phyloP scores from a whole-genome alignment of 2,113 vertebrate species.

The Dipodomys merriami region DNA sequence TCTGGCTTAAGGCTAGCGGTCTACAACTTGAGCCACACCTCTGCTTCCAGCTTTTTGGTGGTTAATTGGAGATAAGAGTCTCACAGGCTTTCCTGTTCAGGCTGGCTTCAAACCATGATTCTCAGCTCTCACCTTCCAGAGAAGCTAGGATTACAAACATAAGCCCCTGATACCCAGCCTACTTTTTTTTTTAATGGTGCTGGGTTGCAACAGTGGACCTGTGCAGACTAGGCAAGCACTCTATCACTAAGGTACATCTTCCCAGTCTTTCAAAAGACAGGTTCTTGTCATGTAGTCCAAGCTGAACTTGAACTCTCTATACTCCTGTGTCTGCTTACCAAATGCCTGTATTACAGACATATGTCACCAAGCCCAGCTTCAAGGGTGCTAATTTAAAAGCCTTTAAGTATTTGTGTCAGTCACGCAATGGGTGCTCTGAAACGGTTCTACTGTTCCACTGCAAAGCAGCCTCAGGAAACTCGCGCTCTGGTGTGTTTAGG shows the following conservation, averaged over 20 bases:
- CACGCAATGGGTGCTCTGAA: background rate
- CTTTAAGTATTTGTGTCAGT: accelerated
- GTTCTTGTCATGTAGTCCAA: background rate
- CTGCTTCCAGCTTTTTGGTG: no score
- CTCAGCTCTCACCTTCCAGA: no score
- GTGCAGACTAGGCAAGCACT: no score
- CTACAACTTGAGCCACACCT: no score
- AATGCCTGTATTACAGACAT: background rate
- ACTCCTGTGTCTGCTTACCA: background rate
- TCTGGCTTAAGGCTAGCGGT: no score
- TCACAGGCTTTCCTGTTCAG: no score
- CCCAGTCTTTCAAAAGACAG: background rate
- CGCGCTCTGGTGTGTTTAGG: background rate
- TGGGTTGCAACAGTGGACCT: no score
- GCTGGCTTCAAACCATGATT: no score
- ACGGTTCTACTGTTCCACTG: accelerated
- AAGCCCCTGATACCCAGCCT: no score
- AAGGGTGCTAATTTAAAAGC: background rate
- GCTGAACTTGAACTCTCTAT: background rate
- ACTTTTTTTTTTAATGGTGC: background rate
- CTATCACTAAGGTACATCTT: no score
- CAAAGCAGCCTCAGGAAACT: background rate
- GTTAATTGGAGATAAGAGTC: no score
- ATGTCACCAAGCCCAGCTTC: background rate
- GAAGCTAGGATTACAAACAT: no score